Conservation (phyloP, 2,888 invertebrate genomes). For the Iphiclides podalirius region DNA sequence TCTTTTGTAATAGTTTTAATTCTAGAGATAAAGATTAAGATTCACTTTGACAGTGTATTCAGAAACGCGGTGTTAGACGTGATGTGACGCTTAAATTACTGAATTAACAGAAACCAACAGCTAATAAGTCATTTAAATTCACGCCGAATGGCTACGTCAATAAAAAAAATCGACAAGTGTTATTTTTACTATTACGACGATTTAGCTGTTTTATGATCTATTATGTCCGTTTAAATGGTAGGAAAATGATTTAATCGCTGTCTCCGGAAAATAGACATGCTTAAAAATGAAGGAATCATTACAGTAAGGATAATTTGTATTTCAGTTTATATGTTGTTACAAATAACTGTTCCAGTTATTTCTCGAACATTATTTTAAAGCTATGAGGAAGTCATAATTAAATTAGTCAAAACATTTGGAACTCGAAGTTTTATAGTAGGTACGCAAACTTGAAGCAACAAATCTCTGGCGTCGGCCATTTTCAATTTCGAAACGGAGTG, state of each 20-base stretch:
- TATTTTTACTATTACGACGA: constrained; percentile 2
- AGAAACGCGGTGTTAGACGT: too few species aligned
- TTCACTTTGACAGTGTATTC: too few species aligned
- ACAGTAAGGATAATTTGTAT: too few species aligned
- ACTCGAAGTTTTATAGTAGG: constrained; percentile 31
- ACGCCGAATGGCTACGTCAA: constrained; percentile 1
- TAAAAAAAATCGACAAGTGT: constrained; percentile 12
- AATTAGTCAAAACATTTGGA: too few species aligned
- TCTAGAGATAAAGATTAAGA: too few species aligned
- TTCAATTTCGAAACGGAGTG: constrained; percentile 44
- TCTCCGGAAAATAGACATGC: too few species aligned
- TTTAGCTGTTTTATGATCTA: constrained; percentile 9
- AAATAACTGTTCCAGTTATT: too few species aligned
- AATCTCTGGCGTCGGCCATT: constrained; percentile 50
- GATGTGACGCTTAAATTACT: background rate
- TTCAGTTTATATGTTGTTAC: too few species aligned
- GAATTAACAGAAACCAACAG: background rate
- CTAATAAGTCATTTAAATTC: constrained; percentile 7
- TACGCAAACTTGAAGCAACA: constrained; percentile 36
- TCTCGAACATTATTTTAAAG: too few species aligned
- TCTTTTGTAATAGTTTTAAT: too few species aligned
- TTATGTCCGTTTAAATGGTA: constrained; percentile 1
- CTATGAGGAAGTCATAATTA: too few species aligned
- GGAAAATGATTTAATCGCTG: constrained; percentile 1
- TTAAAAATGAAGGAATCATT: too few species aligned